Evolutionary conservation across 2,888 invertebrate species (phyloP), one percentile per base, ranked within the genome.

Genomic region (Drosophila tanythrix): DNA sequence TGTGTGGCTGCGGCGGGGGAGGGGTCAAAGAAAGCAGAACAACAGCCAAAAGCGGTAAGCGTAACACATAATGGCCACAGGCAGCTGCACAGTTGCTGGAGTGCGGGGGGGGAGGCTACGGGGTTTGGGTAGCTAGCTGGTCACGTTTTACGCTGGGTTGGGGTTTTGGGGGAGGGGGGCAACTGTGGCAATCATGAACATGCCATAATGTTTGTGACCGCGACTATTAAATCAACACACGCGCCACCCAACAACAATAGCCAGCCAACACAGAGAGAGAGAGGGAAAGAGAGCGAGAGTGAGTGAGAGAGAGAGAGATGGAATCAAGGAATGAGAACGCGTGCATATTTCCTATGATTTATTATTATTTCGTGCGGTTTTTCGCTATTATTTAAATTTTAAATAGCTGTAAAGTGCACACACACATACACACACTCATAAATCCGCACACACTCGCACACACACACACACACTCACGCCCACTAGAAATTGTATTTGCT

Each of bases 351-450:
- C 68, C 79, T 79, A 86, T 86, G 85, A 86, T 86, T 86, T 86
- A 89, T 86, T 87, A 87, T 86, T 86, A 89, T 86, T 86, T 89
- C 85, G 89, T 89, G 85, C 77, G 89, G 89, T 81, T 85, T 88
- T 84, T 86, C 60, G 88, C 90, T 89, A 85, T 87, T 87, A 87
- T 87, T 87, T 87, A 87, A 87, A 87, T 87, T 87, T 87, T 89
- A 87, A 89, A 87, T 87, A 89, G 87, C 90, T 81, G 85, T 70
- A 88, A 88, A 89, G 89, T 82, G 80, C 75, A 67, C 61, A 69
- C 67, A 70, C 40, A 50, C 59, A 51, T 50, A 33, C 38, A 50
- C 8, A 38, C 38, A 38, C 38, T 18, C 38, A 38, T 38, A 38
- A 43, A n/a, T 21, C 11, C 43, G 11, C 43, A 11, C 13, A 21